Conservation (phyloP, 2,797 vertebrate genomes). For the Periophthalmus magnuspinnatus region DNA sequence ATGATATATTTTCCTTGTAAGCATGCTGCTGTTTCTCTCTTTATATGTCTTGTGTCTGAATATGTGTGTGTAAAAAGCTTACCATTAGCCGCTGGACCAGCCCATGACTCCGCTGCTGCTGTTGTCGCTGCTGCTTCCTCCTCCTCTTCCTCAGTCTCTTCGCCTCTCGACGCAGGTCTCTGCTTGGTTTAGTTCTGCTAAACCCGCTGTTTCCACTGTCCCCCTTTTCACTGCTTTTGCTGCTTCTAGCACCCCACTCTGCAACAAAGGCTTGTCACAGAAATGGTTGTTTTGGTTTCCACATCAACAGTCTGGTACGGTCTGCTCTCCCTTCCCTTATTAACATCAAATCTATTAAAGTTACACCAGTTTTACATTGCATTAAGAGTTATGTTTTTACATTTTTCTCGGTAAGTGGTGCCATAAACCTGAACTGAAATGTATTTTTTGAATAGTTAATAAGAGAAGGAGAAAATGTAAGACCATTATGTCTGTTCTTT, state of each 20-base stretch:
- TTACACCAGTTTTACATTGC: not conserved
- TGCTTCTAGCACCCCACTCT: conserved; percentile 39
- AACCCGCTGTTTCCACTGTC: conserved; percentile 40
- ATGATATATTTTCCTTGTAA: conserved; percentile 51
- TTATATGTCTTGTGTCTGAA: conserved; percentile 69
- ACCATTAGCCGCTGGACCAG: conserved; percentile 75
- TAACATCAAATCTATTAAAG: not conserved
- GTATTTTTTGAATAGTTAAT: conserved; percentile 20
- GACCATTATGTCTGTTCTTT: conserved; percentile 57
- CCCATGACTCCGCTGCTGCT: conserved; percentile 72
- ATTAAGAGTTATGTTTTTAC: too few species aligned
- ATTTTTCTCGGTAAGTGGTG: not conserved
- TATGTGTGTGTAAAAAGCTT: conserved; percentile 62
- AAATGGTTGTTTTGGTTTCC: conserved; percentile 50
- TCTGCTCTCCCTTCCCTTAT: conserved; percentile 48
- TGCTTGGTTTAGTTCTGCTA: conserved; percentile 75
- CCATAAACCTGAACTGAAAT: not conserved
- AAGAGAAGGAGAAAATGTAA: conserved; percentile 42
- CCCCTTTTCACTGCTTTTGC: conserved; percentile 44
- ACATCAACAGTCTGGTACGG: conserved; percentile 57
- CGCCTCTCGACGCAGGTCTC: conserved; percentile 77
- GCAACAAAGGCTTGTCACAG: conserved; percentile 28
- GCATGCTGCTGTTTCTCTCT: conserved; percentile 70
- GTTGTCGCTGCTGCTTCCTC: conserved; percentile 69
- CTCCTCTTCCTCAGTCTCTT: conserved; percentile 72